phyloP scores from a whole-genome alignment of 2,113 vertebrate genomes.

The Arvicanthis niloticus region DNA sequence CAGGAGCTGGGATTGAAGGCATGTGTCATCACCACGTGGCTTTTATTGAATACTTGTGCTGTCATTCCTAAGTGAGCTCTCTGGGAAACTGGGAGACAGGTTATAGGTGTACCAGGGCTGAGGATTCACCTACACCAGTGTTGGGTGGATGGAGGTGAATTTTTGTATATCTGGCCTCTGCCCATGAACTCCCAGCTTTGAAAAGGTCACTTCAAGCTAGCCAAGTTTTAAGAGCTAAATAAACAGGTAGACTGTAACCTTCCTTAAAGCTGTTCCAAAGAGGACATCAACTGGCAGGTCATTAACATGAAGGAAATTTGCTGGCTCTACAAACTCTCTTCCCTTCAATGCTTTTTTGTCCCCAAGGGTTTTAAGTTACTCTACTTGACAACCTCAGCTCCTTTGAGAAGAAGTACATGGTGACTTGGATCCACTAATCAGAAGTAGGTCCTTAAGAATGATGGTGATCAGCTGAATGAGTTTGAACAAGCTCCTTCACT shows the following conservation, averaged over 20 bases:
- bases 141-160: background rate
- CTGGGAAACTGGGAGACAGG: background rate
- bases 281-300: constrained; percentile 53
- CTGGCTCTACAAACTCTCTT: constrained; percentile 46
- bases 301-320: constrained; percentile 63
- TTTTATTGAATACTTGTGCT: background rate
- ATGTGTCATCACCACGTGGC: background rate
- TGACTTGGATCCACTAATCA: background rate
- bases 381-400: constrained; percentile 65
- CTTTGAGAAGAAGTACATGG: constrained; percentile 61
- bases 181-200: constrained; percentile 52
- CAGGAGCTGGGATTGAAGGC: background rate
- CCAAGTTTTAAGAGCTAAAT: constrained; percentile 63
- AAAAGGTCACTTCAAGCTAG: constrained; percentile 2
- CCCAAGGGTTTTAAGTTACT: background rate
- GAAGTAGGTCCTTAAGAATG: constrained; percentile 34
- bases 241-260: constrained; percentile 35
- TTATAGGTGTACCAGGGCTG: background rate
- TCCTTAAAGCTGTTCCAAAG: constrained; percentile 60
- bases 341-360: constrained; percentile 68
- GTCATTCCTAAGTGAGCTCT: background rate
- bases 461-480: background rate
- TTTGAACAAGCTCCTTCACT: background rate
- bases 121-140: background rate
- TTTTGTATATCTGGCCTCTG: background rate